phyloP scores from a whole-genome alignment of 2,113 vertebrate genomes.

The Myiagra hebetior region DNA sequence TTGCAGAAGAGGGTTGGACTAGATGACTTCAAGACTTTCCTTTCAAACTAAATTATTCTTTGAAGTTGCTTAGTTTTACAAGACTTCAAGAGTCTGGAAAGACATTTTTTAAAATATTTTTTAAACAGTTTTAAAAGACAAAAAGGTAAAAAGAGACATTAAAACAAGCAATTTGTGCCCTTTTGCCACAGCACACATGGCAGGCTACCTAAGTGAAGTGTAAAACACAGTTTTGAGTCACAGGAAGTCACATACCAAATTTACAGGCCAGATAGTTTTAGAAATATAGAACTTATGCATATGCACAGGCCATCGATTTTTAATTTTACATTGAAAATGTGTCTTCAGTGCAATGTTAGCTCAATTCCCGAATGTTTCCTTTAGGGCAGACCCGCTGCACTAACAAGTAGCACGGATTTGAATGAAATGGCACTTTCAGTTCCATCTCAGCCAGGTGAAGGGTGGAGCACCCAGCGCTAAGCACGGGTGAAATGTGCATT shows the following conservation, averaged over 20 bases:
- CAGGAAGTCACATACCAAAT: background rate
- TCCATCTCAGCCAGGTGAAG: background rate
- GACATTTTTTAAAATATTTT: background rate
- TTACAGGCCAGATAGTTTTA: background rate
- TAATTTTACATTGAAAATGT: background rate
- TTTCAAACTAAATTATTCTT: background rate
- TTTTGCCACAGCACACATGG: background rate
- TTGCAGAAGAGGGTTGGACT: background rate
- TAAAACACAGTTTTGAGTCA: background rate
- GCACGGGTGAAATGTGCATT: accelerated
- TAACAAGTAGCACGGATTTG: background rate
- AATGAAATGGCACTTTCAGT: background rate
- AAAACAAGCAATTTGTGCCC: background rate
- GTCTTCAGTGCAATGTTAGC: background rate
- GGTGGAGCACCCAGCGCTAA: background rate
- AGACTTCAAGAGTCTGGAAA: background rate
- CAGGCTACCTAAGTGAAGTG: background rate
- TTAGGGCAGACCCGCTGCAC: background rate
- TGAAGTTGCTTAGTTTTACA: background rate
- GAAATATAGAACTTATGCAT: background rate
- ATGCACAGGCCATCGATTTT: background rate
- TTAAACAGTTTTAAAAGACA: background rate
- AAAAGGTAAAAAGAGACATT: background rate
- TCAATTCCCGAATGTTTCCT: background rate
- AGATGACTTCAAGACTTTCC: background rate